phyloP scores from a whole-genome alignment of 2,888 invertebrate genomes.

The Mythimna pallens region DNA sequence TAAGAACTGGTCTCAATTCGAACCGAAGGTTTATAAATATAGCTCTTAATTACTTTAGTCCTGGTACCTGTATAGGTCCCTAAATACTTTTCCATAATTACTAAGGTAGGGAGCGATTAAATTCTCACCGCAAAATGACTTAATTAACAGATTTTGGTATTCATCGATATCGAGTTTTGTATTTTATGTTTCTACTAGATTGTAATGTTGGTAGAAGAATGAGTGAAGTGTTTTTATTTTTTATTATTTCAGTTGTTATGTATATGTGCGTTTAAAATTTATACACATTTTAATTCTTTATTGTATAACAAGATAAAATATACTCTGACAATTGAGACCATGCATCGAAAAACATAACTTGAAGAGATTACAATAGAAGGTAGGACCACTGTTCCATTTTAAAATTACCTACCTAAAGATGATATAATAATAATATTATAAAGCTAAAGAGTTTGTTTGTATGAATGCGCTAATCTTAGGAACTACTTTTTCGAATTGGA shows the following conservation, averaged over 20 bases:
- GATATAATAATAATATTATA: too few species aligned
- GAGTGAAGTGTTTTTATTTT: conserved; percentile 15
- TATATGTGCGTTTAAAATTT: background rate
- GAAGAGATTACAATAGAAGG: too few species aligned
- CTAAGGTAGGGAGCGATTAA: conserved; percentile 39
- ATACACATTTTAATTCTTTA: background rate
- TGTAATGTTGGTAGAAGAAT: conserved; percentile 24
- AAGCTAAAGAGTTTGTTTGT: too few species aligned
- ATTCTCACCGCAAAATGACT: conserved; percentile 52
- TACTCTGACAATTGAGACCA: too few species aligned
- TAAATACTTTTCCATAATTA: conserved; percentile 70
- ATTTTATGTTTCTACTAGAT: conserved; percentile 37
- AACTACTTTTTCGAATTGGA: too few species aligned
- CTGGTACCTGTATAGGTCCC: conserved; percentile 59
- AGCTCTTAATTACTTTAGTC: conserved; percentile 68
- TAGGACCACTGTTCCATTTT: too few species aligned
- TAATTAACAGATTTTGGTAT: conserved; percentile 47
- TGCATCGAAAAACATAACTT: too few species aligned
- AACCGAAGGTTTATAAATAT: conserved; percentile 55
- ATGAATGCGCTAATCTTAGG: too few species aligned
- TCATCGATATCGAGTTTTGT: conserved; percentile 50
- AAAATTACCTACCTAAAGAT: too few species aligned
- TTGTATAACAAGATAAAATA: too few species aligned
- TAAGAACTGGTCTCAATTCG: conserved; percentile 72
- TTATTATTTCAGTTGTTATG: background rate